Base-by-base conservation (phyloP, 2,113 vertebrate genomes). In the Hemiprocne comata region DNA sequence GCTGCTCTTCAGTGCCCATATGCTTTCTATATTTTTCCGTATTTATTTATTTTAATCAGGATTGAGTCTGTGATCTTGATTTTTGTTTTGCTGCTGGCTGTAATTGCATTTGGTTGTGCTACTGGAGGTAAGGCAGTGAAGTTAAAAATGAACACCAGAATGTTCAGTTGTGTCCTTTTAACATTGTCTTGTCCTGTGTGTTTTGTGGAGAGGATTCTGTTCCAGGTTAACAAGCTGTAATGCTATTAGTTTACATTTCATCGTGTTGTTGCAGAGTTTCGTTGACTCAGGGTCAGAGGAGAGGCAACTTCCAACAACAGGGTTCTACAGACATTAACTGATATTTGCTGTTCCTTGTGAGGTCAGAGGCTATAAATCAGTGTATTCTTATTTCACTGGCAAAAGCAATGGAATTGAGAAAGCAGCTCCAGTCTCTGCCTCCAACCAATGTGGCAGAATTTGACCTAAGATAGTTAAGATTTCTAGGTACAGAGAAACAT, bases 1-100 rank as follows among this genome's bases (percentile, higher is more conserved):
- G 98, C 85, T 98, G 92, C 87, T 20, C 95, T 78, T 97, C 95
- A 97, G 86, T 96, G 95, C 50, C 97, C 98, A 98, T 98, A 98
- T 98, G 98, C 85, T 92, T 81, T 79, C 90, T 87, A 86, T 84
- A 97, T 95, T 97, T 97, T 90, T 73, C 89, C 2, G 21, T 96
- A 96, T 97, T 97, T 97, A 97, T 97, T 97, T 97, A 96, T 96
- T 96, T 95, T 94, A 97, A 95, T 94, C 95, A 71, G 89, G 38
- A 92, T 87, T 31, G 77, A 97, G 95, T 70, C 94, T 94, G 90
- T 97, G 95, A 96, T 95, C 96, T 95, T 93, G 93, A 76, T 94
- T 95, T 95, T 97, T 79, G 76, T 96, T 95, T 96, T 93, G 95
- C 97, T 97, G 95, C 95, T 97, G 93, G 92, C 94, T 97, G 93